Base-by-base conservation (phyloP, 2,113 vertebrate species). In the Ictidomys tridecemlineatus region DNA sequence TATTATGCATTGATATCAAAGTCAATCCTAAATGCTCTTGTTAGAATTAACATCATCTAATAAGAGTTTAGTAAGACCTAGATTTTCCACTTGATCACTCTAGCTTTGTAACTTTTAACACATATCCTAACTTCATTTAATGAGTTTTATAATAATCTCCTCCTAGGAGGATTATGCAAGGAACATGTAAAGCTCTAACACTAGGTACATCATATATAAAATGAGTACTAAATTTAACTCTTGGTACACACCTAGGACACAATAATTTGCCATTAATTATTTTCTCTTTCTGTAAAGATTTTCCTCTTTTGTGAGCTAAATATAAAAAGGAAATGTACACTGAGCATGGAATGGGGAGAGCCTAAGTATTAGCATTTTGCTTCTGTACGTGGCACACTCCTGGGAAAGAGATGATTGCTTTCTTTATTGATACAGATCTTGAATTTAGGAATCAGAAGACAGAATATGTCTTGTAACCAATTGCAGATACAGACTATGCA, bases 391-490 rank as follows among this genome's bases (percentile, higher is more conserved):
- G 70, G 2, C 28, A 67, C 8, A 42, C 8, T 20, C 10, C 2
- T 3, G 0, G 22, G 37, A 80, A 20, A 77, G 3, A 78, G 12
- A 87, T 2, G 76, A 53, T 65, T 92, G 22, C 28, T 92, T 77
- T 97, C 90, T 77, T 26, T 94, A 1, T 69, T 51, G 22, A 77
- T 90, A 56, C 2, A 90, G 28, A 69, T 91, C 61, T 79, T 90
- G 48, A 78, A 45, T 69, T 17, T 37, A 53, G 34, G 73, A 90
- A 42, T 61, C 32, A 78, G 51, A 87, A 72, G 34, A 4, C 34
- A 90, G 26, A 86, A 45, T 73, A 18, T 76, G 16, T 58, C 45
- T 30, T 11, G 42, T 84, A 42, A 69, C 8, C n/a, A 92, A 91
- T 58, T 88, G 22, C 28, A 94, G 58, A n/a, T n/a, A 90, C n/a